Evolutionary conservation across 2,797 vertebrate species (phyloP).

Genomic region (Intellagama lesueurii): DNA sequence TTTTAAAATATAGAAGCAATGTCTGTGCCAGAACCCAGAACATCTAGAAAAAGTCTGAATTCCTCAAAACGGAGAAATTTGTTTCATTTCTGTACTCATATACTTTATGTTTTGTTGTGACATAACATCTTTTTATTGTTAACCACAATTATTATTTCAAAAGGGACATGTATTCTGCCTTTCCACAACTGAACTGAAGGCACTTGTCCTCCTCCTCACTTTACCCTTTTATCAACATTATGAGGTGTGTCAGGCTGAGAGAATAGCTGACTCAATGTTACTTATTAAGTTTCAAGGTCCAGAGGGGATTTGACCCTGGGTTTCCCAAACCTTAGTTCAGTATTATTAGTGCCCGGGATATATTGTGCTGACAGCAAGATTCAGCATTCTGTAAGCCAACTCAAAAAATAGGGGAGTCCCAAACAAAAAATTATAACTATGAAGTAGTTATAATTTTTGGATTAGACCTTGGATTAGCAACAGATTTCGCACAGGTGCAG

Average conservation of each 20-base stretch:
- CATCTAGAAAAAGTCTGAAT: slow-evolving; percentile 29
- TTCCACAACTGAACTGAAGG: background rate
- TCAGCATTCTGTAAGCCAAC: no score
- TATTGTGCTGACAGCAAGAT: no score
- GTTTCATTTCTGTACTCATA: background rate
- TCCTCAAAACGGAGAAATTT: background rate
- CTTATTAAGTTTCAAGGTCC: background rate
- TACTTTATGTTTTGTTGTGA: no score
- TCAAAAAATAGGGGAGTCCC: no score
- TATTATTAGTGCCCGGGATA: no score
- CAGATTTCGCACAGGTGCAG: no score
- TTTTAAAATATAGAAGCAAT: slow-evolving; percentile 55
- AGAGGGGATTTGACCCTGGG: background rate
- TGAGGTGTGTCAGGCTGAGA: background rate
- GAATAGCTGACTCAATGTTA: background rate
- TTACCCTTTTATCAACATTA: background rate
- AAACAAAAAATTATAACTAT: no score
- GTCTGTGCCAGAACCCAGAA: slow-evolving; percentile 46
- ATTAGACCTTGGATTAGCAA: no score
- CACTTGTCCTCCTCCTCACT: background rate
- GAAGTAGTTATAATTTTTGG: no score
- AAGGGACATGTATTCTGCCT: background rate
- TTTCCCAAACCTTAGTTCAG: background rate
- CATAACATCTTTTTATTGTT: background rate
- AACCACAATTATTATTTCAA: no score